phyloP scores from a whole-genome alignment of 2,113 vertebrate species.

The Pelecanus crispus region DNA sequence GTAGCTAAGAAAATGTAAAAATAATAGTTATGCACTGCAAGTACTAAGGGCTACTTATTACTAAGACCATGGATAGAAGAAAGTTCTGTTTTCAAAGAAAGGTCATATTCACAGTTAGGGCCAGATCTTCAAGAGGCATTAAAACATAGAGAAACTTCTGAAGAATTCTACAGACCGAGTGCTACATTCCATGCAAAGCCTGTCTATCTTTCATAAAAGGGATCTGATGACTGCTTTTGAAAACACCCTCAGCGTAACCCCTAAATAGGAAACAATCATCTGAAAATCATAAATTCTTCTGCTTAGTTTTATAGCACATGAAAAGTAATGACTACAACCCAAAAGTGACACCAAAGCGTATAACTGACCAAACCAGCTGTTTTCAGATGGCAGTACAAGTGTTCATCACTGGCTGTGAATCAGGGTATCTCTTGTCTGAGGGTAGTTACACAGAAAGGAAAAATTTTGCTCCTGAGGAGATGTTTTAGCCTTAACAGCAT shows the following conservation, averaged over 20 bases:
- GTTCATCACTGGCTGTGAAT: neutral
- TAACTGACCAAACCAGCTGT: neutral
- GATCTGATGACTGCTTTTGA: neutral
- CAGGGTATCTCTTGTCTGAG: neutral
- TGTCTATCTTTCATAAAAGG: neutral
- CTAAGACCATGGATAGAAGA: neutral
- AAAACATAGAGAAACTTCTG: neutral
- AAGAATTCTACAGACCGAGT: neutral
- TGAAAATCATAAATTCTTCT: neutral
- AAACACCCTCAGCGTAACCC: neutral
- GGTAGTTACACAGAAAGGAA: neutral
- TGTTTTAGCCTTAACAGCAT: neutral
- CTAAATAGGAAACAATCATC: neutral
- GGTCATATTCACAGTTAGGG: neutral
- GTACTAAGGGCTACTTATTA: neutral
- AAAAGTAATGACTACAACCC: neutral
- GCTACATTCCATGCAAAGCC: neutral
- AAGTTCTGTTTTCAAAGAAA: neutral
- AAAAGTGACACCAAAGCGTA: rapidly evolving
- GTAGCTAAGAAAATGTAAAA: neutral
- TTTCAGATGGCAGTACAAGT: neutral
- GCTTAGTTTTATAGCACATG: neutral
- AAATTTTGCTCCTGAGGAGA: neutral
- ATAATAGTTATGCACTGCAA: neutral
- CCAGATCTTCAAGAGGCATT: neutral